These are phyloP conservation scores for Chloroclystis v-ata DNA, from an alignment of 2,888 invertebrate species.

Conservation along the genomic window DNA sequence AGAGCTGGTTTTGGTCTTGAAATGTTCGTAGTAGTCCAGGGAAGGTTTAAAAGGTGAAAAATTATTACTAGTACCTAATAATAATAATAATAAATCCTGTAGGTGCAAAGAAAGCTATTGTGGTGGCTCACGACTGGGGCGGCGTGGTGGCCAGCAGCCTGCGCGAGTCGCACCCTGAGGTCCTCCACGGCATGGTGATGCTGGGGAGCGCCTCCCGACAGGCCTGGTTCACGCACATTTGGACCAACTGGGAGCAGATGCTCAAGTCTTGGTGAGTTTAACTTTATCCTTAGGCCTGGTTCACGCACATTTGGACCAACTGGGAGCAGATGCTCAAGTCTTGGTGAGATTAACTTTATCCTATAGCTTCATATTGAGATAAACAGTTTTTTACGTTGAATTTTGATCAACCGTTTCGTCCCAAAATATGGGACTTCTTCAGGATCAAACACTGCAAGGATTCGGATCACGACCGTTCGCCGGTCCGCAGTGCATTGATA, in stretches of 20 bases:
- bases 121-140: slow-evolving; percentile 85
- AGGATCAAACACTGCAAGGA: no score
- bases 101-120: slow-evolving; percentile 74
- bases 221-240: slow-evolving; percentile 60
- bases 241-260: slow-evolving; percentile 56
- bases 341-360: slow-evolving; percentile 65
- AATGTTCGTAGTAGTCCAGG: no score
- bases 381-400: no score
- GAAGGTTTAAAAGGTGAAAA: no score
- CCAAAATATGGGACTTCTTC: no score
- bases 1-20: no score
- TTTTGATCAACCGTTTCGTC: no score
- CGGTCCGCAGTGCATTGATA: no score
- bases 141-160: slow-evolving; percentile 77
- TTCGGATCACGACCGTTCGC: no score
- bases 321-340: slow-evolving; percentile 63
- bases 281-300: no score
- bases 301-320: slow-evolving; percentile 52
- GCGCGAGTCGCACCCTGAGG: slow-evolving; percentile 73
- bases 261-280: slow-evolving; percentile 65
- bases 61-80: no score
- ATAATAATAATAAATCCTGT: slow-evolving; percentile 20
- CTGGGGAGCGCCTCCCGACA: slow-evolving; percentile 73
- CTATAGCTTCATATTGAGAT: no score
- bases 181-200: slow-evolving; percentile 72